phyloP scores from a whole-genome alignment of 2,113 vertebrate species.

The Castor canadensis region DNA sequence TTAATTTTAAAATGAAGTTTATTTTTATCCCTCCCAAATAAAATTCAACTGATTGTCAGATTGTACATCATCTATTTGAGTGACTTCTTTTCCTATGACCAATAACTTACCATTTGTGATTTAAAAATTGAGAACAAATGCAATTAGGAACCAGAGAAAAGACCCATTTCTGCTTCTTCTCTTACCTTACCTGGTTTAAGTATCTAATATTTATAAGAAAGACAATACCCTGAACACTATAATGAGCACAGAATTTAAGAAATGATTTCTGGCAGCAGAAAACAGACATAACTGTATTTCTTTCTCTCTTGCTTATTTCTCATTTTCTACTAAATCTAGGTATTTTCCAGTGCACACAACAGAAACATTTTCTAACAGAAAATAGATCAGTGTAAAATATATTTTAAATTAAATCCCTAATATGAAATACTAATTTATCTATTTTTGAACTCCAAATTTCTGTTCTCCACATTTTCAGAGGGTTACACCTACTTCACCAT shows the following conservation, averaged over 20 bases:
- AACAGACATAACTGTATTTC: slow-evolving; percentile 1
- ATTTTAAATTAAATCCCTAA: background rate
- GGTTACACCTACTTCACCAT: background rate
- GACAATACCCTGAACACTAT: background rate
- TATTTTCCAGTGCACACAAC: background rate
- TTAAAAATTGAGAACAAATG: background rate
- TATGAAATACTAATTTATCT: background rate
- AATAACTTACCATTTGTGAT: background rate
- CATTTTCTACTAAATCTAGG: background rate
- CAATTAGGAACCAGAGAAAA: background rate
- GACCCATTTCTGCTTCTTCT: background rate
- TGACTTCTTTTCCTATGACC: background rate
- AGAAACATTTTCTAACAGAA: slow-evolving; percentile 15
- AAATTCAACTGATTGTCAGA: background rate
- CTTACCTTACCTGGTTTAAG: background rate
- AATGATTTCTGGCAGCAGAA: background rate
- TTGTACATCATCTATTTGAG: background rate
- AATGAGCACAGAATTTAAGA: background rate
- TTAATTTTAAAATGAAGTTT: background rate
- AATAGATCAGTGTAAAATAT: background rate
- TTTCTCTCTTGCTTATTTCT: slow-evolving; percentile 23
- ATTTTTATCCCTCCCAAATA: slow-evolving; percentile 13
- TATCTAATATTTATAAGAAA: background rate
- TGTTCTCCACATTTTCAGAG: background rate
- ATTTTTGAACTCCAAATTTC: slow-evolving; percentile 18